Evolutionary conservation across 2,797 vertebrate species (phyloP).

Genomic region (Amblyraja radiata): DNA sequence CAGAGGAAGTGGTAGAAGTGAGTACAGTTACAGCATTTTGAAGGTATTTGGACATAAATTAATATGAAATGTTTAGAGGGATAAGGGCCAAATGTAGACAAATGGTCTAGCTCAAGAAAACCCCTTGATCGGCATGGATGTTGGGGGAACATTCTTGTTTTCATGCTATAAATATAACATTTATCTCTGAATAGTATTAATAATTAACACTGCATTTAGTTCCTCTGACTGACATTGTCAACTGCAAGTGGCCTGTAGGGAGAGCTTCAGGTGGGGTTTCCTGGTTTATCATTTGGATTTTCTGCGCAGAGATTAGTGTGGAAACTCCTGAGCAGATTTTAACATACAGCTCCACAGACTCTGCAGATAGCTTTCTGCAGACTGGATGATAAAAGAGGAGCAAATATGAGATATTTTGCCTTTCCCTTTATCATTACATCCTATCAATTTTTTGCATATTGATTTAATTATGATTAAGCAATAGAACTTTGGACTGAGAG

Average conservation of each 20-base stretch:
- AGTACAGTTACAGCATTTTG: too few relatives aligned
- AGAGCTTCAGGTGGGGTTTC: background rate
- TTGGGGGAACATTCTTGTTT: too few relatives aligned
- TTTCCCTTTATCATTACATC: background rate
- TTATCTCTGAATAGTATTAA: background rate
- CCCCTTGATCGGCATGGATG: too few relatives aligned
- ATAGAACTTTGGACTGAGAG: background rate
- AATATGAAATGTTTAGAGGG: too few relatives aligned
- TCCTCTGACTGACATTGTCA: background rate
- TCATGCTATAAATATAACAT: too few relatives aligned
- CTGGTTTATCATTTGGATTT: background rate
- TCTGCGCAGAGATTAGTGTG: background rate
- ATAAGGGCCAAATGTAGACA: too few relatives aligned
- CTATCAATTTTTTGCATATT: too few relatives aligned
- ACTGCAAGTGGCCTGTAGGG: background rate
- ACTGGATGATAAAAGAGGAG: background rate
- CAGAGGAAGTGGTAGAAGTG: too few relatives aligned
- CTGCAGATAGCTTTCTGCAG: background rate
- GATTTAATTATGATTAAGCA: background rate
- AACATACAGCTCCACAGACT: background rate
- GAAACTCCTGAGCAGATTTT: background rate
- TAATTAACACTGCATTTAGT: background rate
- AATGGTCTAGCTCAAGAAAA: too few relatives aligned
- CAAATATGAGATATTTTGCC: background rate
- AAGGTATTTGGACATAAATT: too few relatives aligned